A percentile compares a stretch with the other conserved stretches of the same genome.
These are phyloP conservation scores for Drosophila triauraria DNA, from an alignment of 1,140 invertebrate species.

Conservation along the genomic window DNA sequence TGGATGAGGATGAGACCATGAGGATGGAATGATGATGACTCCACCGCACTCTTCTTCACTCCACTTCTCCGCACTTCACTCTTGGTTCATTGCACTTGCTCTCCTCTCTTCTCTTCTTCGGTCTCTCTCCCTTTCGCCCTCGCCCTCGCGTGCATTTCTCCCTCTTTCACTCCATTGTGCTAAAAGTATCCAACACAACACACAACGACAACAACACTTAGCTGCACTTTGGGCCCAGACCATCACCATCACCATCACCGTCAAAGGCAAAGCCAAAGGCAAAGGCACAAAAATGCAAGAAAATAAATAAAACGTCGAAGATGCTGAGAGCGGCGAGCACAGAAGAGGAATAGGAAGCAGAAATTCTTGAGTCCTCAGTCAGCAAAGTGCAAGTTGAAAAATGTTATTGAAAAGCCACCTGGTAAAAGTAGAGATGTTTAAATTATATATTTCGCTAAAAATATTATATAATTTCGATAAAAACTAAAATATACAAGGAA, in stretches of 20 bases:
- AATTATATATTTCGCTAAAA: not conserved
- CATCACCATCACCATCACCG: constrained; percentile 4
- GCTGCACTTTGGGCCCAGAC: constrained; percentile 51
- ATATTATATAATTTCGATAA: no score
- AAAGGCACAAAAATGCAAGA: constrained; percentile 24
- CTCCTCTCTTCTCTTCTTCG: not conserved
- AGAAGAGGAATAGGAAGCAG: constrained; percentile 31
- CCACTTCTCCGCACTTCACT: constrained; percentile 25
- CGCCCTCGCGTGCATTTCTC: constrained; percentile 12
- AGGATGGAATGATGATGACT: constrained; percentile 49
- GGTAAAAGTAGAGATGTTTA: constrained; percentile 10
- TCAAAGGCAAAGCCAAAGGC: constrained; percentile 41
- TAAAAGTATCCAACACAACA: constrained; percentile 50
- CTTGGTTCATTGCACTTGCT: constrained; percentile 52
- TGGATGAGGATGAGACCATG: constrained; percentile 25
- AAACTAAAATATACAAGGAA: no score
- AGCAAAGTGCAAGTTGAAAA: constrained; percentile 38
- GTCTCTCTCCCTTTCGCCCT: not conserved
- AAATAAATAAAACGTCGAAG: constrained; percentile 43
- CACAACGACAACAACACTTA: constrained; percentile 33
- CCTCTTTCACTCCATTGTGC: constrained; percentile 31
- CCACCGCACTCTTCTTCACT: constrained; percentile 21
- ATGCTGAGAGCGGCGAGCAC: constrained; percentile 16
- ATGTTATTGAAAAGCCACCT: constrained; percentile 35
- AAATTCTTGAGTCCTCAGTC: constrained; percentile 39